phyloP scores from a whole-genome alignment of 2,888 invertebrate genomes.

The Melinaea menophilus region DNA sequence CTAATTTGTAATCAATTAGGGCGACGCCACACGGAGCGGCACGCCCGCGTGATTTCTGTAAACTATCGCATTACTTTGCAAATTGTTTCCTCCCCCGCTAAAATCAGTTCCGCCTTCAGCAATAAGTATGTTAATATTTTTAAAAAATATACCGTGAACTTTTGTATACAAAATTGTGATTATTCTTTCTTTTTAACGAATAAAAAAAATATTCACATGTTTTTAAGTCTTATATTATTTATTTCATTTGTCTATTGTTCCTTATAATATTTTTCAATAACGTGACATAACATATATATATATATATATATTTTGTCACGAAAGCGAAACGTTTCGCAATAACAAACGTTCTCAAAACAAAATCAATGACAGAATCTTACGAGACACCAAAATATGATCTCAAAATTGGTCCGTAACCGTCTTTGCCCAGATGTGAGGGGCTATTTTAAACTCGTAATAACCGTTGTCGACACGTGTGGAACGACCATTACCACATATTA shows the following conservation, averaged over 20 bases:
- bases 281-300: too few relatives aligned
- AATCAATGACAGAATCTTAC: slow-evolving; percentile 31
- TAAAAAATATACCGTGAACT: not conserved
- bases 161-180: too few relatives aligned
- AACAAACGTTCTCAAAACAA: not conserved
- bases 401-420: slow-evolving; percentile 60
- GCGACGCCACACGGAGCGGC: slow-evolving; percentile 15
- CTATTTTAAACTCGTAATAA: slow-evolving; percentile 78
- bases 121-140: slow-evolving; percentile 30
- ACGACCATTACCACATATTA: slow-evolving; percentile 77
- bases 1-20: slow-evolving; percentile 37
- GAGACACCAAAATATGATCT: slow-evolving; percentile 46
- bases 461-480: slow-evolving; percentile 74
- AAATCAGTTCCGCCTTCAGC: slow-evolving; percentile 52
- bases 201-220: too few relatives aligned
- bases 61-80: slow-evolving; percentile 63
- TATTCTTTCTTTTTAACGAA: too few relatives aligned
- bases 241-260: too few relatives aligned
- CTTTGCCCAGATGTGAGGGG: slow-evolving; percentile 55
- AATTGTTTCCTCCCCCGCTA: slow-evolving; percentile 54
- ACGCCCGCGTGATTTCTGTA: slow-evolving; percentile 50
- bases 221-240: too few relatives aligned
- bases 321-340: not conserved
- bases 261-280: too few relatives aligned
- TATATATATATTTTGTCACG: not conserved